phyloP scores from a whole-genome alignment of 2,888 invertebrate genomes.

The Sylvicola cinctus region DNA sequence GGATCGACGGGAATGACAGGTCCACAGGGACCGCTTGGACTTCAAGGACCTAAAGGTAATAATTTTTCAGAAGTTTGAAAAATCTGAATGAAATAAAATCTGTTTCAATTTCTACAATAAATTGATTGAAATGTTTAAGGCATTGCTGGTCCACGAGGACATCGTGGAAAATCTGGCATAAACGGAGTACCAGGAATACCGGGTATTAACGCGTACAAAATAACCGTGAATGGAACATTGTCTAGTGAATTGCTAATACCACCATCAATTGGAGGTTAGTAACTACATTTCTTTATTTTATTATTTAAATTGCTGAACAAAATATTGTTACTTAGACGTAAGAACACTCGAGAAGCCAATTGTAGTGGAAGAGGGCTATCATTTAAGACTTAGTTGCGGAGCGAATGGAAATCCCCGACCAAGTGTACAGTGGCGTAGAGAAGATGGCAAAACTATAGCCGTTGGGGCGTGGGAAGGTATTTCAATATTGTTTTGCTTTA shows the following conservation, averaged over 20 bases:
- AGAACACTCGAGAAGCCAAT: constrained; percentile 22
- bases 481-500: constrained; percentile 7
- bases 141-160: constrained; percentile 44
- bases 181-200: constrained; percentile 61
- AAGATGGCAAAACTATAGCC: constrained; percentile 39
- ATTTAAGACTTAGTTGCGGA: constrained; percentile 61
- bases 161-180: constrained; percentile 49
- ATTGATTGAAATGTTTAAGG: constrained; percentile 20
- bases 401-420: constrained; percentile 62
- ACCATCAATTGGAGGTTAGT: constrained; percentile 59
- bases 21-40: constrained; percentile 49
- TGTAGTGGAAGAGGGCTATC: constrained; percentile 59
- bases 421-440: constrained; percentile 53
- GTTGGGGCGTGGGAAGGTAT: constrained; percentile 43
- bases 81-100: too few species aligned
- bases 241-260: constrained; percentile 52
- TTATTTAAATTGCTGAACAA: neutral
- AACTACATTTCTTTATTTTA: neutral
- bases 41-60: constrained; percentile 46
- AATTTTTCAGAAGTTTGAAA: too few species aligned
- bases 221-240: constrained; percentile 33
- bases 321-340: too few species aligned
- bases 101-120: neutral
- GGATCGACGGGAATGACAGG: constrained; percentile 48
- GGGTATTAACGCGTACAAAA: constrained; percentile 57